phyloP scores from a whole-genome alignment of 1,140 invertebrate genomes.

The Neodiprion pinetum region DNA sequence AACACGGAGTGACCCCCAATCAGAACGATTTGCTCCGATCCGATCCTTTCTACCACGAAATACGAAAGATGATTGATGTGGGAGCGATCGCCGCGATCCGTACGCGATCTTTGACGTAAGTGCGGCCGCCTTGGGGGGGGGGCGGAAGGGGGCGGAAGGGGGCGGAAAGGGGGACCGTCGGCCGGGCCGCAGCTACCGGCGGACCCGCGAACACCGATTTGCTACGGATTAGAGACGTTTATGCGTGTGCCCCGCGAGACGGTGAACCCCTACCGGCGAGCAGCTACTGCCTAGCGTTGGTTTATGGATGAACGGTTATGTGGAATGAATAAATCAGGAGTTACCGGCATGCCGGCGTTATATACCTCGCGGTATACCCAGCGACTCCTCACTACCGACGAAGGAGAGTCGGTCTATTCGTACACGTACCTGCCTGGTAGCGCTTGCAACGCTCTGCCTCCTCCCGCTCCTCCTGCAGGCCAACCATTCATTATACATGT shows the following conservation, averaged over 20 bases:
- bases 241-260: constrained; percentile 8
- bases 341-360: constrained; percentile 39
- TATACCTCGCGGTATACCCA: constrained; percentile 27
- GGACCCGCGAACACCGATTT: constrained; percentile 8
- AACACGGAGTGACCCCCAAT: constrained; percentile 37
- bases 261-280: constrained; percentile 20
- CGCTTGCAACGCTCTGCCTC: not conserved
- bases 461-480: too few species aligned
- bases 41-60: constrained; percentile 56
- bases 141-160: not conserved
- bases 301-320: constrained; percentile 53
- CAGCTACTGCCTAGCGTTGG: constrained; percentile 27
- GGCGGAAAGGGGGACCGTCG: not conserved
- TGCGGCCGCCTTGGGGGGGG: not conserved
- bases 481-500: too few species aligned
- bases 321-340: constrained; percentile 56
- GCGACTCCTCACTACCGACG: constrained; percentile 26
- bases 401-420: constrained; percentile 25
- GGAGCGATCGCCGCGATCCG: constrained; percentile 44
- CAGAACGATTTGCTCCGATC: constrained; percentile 49
- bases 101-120: not conserved
- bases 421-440: not conserved
- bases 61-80: constrained; percentile 59
- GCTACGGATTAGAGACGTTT: constrained; percentile 13
- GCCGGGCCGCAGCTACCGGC: not conserved